Conservation (phyloP, 2,888 invertebrate species). For the Pegoplata infirma region DNA sequence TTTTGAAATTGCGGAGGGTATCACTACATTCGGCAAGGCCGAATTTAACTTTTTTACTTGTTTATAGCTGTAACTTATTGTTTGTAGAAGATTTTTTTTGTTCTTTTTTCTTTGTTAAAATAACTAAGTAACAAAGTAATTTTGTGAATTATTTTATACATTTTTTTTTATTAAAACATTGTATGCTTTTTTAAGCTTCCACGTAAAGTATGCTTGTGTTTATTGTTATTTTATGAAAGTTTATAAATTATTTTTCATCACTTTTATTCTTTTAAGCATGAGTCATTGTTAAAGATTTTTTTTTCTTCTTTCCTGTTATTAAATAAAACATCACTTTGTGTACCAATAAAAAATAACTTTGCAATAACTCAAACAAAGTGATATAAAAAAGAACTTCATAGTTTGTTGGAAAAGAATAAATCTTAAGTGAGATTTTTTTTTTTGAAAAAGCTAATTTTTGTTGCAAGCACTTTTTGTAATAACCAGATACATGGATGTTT, state of each 20-base stretch:
- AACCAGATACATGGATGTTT: no score
- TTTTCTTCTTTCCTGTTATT: not conserved
- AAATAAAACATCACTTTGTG: not conserved
- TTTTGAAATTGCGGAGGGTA: no score
- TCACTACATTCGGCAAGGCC: no score
- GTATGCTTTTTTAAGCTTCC: slow-evolving; percentile 6
- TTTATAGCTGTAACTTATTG: not conserved
- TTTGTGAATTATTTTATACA: slow-evolving; percentile 47
- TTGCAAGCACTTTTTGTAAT: no score
- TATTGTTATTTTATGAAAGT: slow-evolving; percentile 45
- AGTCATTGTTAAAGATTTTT: slow-evolving; percentile 34
- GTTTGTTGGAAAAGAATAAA: not conserved
- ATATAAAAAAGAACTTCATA: not conserved
- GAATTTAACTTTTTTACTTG: no score
- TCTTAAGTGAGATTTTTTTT: no score
- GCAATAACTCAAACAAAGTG: not conserved
- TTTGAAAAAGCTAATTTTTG: no score
- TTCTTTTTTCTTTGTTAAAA: slow-evolving; percentile 22
- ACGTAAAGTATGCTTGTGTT: slow-evolving; percentile 9
- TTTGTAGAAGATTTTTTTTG: no score
- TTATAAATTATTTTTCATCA: slow-evolving; percentile 42
- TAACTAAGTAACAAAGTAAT: slow-evolving; percentile 24
- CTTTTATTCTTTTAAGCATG: slow-evolving; percentile 38
- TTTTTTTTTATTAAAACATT: slow-evolving; percentile 43
- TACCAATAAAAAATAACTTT: not conserved